Conservation (phyloP, 53 echinoderm and acorn worm genomes). For the Patiria pectinifera region DNA sequence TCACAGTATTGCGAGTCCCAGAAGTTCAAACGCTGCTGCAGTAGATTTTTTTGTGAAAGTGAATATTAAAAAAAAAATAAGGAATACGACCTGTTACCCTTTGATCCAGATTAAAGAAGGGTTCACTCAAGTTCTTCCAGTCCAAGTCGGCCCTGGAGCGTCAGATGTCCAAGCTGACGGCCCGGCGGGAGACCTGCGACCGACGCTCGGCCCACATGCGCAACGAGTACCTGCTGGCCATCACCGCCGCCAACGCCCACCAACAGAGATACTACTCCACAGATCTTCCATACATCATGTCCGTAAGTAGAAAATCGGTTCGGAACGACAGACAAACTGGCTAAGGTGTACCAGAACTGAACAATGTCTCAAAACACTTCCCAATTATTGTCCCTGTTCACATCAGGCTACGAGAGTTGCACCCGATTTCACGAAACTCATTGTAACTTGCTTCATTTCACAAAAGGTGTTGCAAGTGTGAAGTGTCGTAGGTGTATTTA, state of each 20-base stretch:
- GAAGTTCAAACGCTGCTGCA: too few species aligned
- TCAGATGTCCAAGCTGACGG: constrained; percentile 73
- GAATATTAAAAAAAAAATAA: too few species aligned
- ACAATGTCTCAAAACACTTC: neutral
- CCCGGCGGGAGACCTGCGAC: constrained; percentile 78
- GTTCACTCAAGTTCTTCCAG: constrained; percentile 93
- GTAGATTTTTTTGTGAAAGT: too few species aligned
- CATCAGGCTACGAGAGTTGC: too few species aligned
- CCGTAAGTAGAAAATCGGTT: constrained; percentile 61
- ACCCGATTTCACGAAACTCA: too few species aligned
- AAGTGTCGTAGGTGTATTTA: too few species aligned
- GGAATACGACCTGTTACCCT: neutral
- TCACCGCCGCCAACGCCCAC: constrained; percentile 89
- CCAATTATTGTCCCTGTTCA: too few species aligned
- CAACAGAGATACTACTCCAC: constrained; percentile 79
- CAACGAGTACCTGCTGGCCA: constrained; percentile 90
- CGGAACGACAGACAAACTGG: neutral
- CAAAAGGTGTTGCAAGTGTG: too few species aligned
- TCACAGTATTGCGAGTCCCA: too few species aligned
- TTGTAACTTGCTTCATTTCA: too few species aligned
- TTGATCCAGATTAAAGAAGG: constrained; percentile 79
- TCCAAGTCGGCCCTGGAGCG: constrained; percentile 83
- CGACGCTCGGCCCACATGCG: constrained; percentile 86
- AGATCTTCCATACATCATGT: constrained; percentile 87
- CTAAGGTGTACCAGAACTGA: neutral